A percentile compares a stretch with the other conserved stretches of the same genome.
Evolutionary conservation across 2,113 vertebrate genomes (phyloP).

Genomic region (Drymodes brunneopygia): DNA sequence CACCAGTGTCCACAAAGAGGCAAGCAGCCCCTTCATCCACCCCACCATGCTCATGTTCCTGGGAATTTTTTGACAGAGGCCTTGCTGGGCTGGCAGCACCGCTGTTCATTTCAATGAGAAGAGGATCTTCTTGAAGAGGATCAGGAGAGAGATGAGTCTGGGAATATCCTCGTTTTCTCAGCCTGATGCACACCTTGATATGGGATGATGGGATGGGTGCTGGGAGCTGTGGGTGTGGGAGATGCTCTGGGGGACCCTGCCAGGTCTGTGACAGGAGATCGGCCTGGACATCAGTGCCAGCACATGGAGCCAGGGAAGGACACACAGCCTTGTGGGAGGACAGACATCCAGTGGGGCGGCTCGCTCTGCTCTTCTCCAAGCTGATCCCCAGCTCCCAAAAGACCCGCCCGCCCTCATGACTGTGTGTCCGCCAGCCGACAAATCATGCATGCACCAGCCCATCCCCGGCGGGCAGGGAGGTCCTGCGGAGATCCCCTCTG

Average conservation of each 20-base stretch:
- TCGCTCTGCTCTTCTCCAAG: background rate
- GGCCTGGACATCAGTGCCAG: background rate
- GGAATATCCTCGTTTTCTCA: background rate
- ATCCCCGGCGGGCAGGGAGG: background rate
- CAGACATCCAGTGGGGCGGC: fast-evolving
- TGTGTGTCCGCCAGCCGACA: background rate
- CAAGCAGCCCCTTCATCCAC: background rate
- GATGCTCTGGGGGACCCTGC: background rate
- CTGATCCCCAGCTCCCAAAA: background rate
- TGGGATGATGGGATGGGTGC: background rate
- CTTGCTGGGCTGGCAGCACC: background rate
- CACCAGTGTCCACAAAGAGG: fast-evolving
- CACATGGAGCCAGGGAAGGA: background rate
- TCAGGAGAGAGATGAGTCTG: background rate
- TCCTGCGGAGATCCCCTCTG: background rate
- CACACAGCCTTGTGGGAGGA: background rate
- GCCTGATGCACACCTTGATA: background rate
- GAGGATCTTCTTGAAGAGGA: background rate
- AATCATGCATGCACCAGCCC: background rate
- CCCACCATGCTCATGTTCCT: background rate
- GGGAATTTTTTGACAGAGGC: background rate
- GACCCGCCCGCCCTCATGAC: background rate
- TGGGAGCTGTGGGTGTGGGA: background rate
- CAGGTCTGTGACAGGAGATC: background rate
- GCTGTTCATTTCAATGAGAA: background rate